These are phyloP conservation scores for Sminthurinus aureus DNA, from an alignment of 2,888 invertebrate species.

Conservation along the genomic window DNA sequence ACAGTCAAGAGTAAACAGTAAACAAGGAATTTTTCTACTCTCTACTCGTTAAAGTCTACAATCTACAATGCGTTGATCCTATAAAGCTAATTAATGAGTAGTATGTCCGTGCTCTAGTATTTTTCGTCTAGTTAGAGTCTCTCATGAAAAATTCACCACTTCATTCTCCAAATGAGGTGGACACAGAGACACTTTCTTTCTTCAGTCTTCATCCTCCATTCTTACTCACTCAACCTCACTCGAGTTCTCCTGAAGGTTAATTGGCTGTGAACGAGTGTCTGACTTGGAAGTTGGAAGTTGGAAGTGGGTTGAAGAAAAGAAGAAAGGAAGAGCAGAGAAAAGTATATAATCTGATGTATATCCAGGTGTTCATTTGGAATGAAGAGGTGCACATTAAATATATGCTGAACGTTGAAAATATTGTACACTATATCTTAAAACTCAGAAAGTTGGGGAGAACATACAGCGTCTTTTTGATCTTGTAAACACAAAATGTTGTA, in stretches of 20 bases:
- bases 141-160: slow-evolving; percentile 11
- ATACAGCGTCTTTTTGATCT: too few species aligned
- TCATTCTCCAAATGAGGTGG: slow-evolving; percentile 2
- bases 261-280: neutral
- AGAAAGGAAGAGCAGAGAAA: too few species aligned
- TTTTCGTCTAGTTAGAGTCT: neutral
- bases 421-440: too few species aligned
- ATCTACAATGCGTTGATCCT: neutral
- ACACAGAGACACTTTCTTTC: neutral
- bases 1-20: too few species aligned
- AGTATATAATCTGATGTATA: too few species aligned
- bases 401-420: too few species aligned
- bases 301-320: neutral
- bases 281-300: neutral
- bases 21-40: too few species aligned
- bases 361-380: too few species aligned
- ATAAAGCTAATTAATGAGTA: slow-evolving; percentile 10
- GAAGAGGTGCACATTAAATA: too few species aligned
- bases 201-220: neutral
- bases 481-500: too few species aligned
- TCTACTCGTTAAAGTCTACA: too few species aligned
- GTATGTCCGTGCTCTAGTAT: neutral
- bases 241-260: neutral
- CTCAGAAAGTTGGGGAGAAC: too few species aligned
- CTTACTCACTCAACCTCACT: neutral